Percentiles rank a stretch among this genome's conserved stretches.
phyloP scores from a whole-genome alignment of 1,140 invertebrate species.

The Nylanderia fulva region DNA sequence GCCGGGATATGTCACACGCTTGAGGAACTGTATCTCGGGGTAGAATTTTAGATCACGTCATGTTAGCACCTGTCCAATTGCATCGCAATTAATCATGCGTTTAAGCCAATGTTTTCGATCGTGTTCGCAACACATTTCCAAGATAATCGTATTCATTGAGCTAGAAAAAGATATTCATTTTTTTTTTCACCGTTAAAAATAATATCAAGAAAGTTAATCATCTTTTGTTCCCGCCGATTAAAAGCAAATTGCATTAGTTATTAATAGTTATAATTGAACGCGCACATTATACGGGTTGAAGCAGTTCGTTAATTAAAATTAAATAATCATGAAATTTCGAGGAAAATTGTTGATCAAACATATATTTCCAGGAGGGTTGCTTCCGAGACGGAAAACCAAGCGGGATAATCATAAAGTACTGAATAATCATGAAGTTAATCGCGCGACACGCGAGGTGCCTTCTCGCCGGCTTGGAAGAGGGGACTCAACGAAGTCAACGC shows the following conservation, averaged over 20 bases:
- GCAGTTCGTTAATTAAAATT: neutral
- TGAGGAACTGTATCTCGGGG: slow-evolving; percentile 31
- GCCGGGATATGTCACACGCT: slow-evolving; percentile 25
- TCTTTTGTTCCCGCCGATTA: neutral
- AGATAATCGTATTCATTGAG: slow-evolving; percentile 20
- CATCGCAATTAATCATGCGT: slow-evolving; percentile 28
- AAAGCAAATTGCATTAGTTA: neutral
- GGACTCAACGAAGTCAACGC: slow-evolving; percentile 35
- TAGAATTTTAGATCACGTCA: slow-evolving; percentile 40
- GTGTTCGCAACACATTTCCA: neutral
- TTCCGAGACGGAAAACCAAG: slow-evolving; percentile 11
- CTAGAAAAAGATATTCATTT: neutral
- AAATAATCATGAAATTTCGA: slow-evolving; percentile 20
- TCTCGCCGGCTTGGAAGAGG: neutral
- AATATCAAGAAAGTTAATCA: neutral
- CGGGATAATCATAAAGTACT: slow-evolving; percentile 40
- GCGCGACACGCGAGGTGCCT: slow-evolving; percentile 51
- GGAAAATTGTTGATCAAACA: neutral
- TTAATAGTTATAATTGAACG: neutral
- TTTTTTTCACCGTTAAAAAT: neutral
- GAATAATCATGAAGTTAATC: slow-evolving; percentile 68
- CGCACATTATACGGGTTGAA: too few relatives aligned
- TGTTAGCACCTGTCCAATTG: slow-evolving; percentile 45
- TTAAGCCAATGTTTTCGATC: slow-evolving; percentile 26
- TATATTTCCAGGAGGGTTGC: slow-evolving; percentile 21